A percentile compares a stretch with the other conserved stretches of the same genome.
These are phyloP conservation scores for Pyralis farinalis DNA, from an alignment of 2,888 invertebrate species.

Conservation along the genomic window DNA sequence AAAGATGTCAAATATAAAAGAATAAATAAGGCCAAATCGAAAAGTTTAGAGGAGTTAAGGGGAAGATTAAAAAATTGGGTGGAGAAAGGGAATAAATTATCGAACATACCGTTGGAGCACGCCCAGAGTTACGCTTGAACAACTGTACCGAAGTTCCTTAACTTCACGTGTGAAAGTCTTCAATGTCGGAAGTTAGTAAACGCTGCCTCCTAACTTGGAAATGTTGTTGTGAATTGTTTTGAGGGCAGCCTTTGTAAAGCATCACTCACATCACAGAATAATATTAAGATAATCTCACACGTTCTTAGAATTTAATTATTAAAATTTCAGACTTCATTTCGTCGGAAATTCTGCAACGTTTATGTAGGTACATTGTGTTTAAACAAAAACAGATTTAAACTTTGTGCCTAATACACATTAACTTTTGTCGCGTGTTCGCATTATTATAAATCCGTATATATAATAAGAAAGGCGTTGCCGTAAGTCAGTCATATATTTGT, in stretches of 20 bases:
- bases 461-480: too few species aligned
- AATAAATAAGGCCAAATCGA: constrained; percentile 94
- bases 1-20: constrained; percentile 95
- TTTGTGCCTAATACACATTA: too few species aligned
- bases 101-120: constrained; percentile 85
- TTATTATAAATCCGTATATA: too few species aligned
- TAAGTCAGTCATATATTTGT: too few species aligned
- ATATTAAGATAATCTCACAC: constrained; percentile 13
- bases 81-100: constrained; percentile 87
- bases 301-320: constrained; percentile 9
- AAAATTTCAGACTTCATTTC: constrained; percentile 1
- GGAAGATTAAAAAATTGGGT: constrained; percentile 93
- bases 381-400: too few species aligned
- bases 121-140: constrained; percentile 83
- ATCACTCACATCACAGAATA: constrained; percentile 11
- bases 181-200: constrained; percentile 8
- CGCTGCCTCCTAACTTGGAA: neutral
- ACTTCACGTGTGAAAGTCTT: constrained; percentile 14
- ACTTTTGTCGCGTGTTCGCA: too few species aligned
- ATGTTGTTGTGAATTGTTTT: constrained; percentile 8
- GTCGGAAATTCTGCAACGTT: neutral
- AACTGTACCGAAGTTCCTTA: constrained; percentile 41
- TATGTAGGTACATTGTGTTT: too few species aligned
- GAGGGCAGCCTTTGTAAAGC: constrained; percentile 8
- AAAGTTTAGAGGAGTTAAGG: constrained; percentile 91